Conservation (phyloP, 2,797 vertebrate species). For the Poliocrania exsul region DNA sequence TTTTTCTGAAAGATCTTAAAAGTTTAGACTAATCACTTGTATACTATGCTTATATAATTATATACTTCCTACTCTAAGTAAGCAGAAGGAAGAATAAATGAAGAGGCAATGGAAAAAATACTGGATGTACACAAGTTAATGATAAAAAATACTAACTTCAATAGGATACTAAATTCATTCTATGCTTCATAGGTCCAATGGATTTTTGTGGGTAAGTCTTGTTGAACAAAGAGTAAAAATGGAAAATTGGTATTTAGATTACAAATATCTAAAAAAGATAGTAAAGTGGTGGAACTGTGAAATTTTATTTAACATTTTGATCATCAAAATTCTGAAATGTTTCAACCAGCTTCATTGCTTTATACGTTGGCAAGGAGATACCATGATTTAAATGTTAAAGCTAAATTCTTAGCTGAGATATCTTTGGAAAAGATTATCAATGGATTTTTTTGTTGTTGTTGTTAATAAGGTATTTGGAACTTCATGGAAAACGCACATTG, state of each 20-base stretch:
- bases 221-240: background rate
- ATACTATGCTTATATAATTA: background rate
- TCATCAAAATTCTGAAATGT: background rate
- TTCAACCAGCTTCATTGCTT: background rate
- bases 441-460: background rate
- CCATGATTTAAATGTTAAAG: conserved; percentile 10
- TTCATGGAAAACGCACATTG: background rate
- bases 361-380: background rate
- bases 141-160: background rate
- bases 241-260: background rate
- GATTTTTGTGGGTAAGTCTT: background rate
- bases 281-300: background rate
- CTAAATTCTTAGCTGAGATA: background rate
- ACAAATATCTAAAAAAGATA: background rate
- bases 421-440: background rate
- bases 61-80: background rate
- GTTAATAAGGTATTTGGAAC: background rate
- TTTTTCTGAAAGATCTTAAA: background rate
- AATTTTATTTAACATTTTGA: conserved; percentile 1
- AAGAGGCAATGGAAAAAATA: background rate
- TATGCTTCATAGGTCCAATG: background rate
- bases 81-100: background rate
- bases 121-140: background rate
- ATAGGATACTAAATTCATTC: background rate
- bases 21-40: background rate